Conservation (phyloP, 2,797 vertebrate genomes). For the Muscicapa striata region DNA sequence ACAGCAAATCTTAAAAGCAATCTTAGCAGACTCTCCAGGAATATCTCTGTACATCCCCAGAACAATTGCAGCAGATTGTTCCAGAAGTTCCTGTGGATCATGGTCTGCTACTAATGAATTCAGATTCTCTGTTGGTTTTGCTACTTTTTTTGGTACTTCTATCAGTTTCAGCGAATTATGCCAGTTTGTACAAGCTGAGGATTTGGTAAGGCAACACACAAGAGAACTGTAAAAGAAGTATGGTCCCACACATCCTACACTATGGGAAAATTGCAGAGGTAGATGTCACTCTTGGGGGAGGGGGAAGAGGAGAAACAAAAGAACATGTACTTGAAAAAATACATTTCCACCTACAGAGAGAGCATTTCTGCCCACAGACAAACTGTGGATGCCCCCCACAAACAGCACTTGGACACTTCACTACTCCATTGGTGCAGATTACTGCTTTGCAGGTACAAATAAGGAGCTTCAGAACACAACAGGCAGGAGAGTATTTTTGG, state of each 20-base stretch:
- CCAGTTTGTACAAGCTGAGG: neutral
- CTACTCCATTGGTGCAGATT: neutral
- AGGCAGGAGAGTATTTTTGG: slow-evolving; percentile 7
- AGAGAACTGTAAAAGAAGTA: neutral
- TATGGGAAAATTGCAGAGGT: slow-evolving; percentile 11
- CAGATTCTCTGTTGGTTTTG: neutral
- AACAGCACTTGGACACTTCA: neutral
- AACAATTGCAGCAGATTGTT: neutral
- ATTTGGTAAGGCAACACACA: neutral
- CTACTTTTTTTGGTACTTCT: neutral
- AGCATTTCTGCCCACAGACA: neutral
- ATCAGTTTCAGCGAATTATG: neutral
- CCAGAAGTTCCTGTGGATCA: neutral
- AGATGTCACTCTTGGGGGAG: neutral
- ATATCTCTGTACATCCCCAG: neutral
- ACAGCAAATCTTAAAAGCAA: neutral
- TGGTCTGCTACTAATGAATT: neutral
- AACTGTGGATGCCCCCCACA: neutral
- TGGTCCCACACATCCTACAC: neutral
- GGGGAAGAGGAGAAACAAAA: neutral
- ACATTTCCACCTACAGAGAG: neutral
- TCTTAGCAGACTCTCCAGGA: neutral
- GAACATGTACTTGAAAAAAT: neutral
- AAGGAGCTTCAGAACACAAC: neutral
- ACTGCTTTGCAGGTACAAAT: neutral